A percentile compares a stretch with the other conserved stretches of the same genome.
phyloP scores from a whole-genome alignment of 2,113 vertebrate species.

The Bubo blakistoni region DNA sequence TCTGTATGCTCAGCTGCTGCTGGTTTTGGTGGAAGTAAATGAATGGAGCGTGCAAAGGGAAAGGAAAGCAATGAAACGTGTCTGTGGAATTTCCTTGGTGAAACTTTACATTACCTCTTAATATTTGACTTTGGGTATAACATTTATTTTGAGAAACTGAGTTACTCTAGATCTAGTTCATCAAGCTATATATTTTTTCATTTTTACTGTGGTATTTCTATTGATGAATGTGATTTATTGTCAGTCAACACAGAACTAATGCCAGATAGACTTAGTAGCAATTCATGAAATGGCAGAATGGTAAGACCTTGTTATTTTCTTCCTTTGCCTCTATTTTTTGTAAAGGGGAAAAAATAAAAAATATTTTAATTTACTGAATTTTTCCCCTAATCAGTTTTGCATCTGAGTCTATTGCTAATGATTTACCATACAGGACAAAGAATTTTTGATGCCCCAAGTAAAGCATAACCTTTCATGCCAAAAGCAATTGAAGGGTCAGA shows the following conservation, averaged over 20 bases:
- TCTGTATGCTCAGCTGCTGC: background rate
- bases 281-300: background rate
- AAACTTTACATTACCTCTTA: background rate
- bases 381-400: background rate
- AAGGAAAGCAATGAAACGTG: background rate
- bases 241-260: background rate
- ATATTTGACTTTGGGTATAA: background rate
- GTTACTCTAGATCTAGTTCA: background rate
- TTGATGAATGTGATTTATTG: background rate
- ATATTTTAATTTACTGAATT: background rate
- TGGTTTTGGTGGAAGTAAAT: background rate
- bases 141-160: background rate
- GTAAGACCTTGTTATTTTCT: background rate
- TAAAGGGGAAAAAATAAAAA: background rate
- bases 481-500: slow-evolving; percentile 73
- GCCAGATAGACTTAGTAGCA: background rate
- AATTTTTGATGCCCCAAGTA: background rate
- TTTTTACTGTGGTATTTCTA: background rate
- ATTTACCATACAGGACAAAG: background rate
- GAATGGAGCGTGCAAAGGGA: background rate
- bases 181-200: background rate
- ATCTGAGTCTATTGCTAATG: background rate
- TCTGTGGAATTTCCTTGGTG: background rate
- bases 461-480: slow-evolving; percentile 36
- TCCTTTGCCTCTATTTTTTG: background rate